phyloP scores from a whole-genome alignment of 1,140 invertebrate species.

The Zaprionus vittiger region DNA sequence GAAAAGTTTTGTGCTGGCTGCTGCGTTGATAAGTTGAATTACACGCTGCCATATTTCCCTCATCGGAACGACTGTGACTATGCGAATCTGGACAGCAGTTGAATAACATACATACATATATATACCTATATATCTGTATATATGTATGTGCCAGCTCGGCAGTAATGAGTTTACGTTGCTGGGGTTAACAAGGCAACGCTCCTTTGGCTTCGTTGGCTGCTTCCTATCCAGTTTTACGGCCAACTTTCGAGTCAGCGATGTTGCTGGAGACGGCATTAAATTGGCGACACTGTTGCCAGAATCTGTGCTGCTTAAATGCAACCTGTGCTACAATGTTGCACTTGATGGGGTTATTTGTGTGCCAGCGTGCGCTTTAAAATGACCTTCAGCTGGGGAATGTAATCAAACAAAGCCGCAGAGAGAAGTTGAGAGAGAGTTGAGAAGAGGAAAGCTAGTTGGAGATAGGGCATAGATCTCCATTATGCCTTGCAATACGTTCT shows the following conservation, averaged over 20 bases:
- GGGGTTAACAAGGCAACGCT: slow-evolving; percentile 46
- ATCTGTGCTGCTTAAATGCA: slow-evolving; percentile 73
- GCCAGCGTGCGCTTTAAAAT: slow-evolving; percentile 44
- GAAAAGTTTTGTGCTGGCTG: slow-evolving; percentile 75
- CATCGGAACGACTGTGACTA: slow-evolving; percentile 42
- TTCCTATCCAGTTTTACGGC: slow-evolving; percentile 53
- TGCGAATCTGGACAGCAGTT: slow-evolving; percentile 29
- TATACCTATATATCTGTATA: not conserved
- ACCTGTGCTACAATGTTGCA: slow-evolving; percentile 73
- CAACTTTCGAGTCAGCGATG: slow-evolving; percentile 39
- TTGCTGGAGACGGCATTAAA: slow-evolving; percentile 56
- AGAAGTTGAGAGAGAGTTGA: not conserved
- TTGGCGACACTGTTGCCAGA: slow-evolving; percentile 75
- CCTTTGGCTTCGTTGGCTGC: slow-evolving; percentile 27
- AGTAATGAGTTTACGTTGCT: slow-evolving; percentile 67
- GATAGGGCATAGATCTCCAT: no score
- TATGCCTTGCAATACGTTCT: slow-evolving; percentile 17
- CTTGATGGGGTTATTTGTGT: slow-evolving; percentile 34
- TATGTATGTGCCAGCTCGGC: slow-evolving; percentile 19
- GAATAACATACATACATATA: slow-evolving; percentile 4
- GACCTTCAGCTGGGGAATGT: slow-evolving; percentile 59
- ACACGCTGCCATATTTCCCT: slow-evolving; percentile 66
- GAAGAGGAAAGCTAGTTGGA: not conserved
- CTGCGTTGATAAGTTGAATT: slow-evolving; percentile 79
- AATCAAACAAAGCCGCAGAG: slow-evolving; percentile 3